Base-by-base conservation (phyloP, 1,140 invertebrate genomes). In the Drosophila bipectinata region DNA sequence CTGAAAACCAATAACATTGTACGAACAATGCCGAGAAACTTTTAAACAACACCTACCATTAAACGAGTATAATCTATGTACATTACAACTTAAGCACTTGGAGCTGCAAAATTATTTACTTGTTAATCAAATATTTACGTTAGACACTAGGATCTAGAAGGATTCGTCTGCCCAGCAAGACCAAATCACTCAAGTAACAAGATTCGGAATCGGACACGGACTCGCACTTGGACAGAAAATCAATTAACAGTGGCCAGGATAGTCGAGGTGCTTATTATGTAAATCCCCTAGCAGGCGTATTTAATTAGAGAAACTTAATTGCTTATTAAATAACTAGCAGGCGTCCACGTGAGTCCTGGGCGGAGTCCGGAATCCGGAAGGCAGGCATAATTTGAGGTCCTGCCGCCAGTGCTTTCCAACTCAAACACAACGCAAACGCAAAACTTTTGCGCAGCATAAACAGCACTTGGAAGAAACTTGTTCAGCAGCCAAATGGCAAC, bases 271-370 rank as follows among this genome's bases (percentile, higher is more conserved):
- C 32, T 47, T 76, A 68, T 82, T 85, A 88, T 79, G 66, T 49
- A 88, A 88, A 88, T 82, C 57, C 39, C 44, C 4, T 6, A 8
- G 28, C 39, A 60, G 32, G 37, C 34, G 34, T 47, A 72, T 83
- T 79, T 72, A 63, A 77, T 81, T 68, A 77, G 67, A 57, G 57
- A 51, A 48, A 75, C 21, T 61, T 88, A 85, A 85, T 88, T 85
- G 79, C 83, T 83, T 88, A 88, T 85, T 82, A 85, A 85, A 76
- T 83, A 85, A 79, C 61, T 61, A 28, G 24, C 26, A 61, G 62
- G 55, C 34, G 52, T 63, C 41, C 72, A 74, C 54, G 53, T 75
- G 64, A 66, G 24, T 34, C 54, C 54, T 59, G 44, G 26, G 26
- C 26, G 26, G 26, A 28, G 26, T 10, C 34, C 37, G 51, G 41